Conservation (phyloP, 2,113 vertebrate species). For the Apistogramma diplotaenia region DNA sequence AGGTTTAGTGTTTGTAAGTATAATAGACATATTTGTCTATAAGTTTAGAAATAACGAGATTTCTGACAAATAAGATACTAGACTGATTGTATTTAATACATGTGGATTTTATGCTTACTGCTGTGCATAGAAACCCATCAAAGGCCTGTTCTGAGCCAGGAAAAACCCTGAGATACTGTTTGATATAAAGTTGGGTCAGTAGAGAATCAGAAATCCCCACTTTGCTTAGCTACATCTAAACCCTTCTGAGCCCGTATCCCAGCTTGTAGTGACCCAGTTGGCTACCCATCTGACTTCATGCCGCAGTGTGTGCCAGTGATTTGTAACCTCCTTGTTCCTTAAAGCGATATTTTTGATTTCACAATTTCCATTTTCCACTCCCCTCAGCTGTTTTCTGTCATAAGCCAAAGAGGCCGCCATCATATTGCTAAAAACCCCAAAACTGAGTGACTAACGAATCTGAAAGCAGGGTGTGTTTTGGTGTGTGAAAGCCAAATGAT, state of each 20-base stretch:
- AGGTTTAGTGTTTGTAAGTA: neutral
- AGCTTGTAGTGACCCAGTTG: conserved; percentile 59
- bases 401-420: neutral
- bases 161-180: neutral
- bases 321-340: conserved; percentile 17
- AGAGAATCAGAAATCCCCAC: neutral
- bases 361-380: conserved; percentile 34
- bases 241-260: conserved; percentile 5
- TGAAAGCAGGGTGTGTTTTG: conserved; percentile 47
- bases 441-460: conserved; percentile 4
- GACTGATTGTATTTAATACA: neutral
- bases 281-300: conserved; percentile 30
- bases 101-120: neutral
- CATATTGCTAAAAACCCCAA: neutral
- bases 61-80: neutral
- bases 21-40: neutral
- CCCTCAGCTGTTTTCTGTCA: conserved; percentile 45
- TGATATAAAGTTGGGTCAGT: neutral
- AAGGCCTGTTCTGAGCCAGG: neutral
- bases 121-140: neutral
- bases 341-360: conserved; percentile 59
- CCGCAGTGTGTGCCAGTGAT: conserved; percentile 30
- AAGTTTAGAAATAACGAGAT: neutral
- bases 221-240: conserved; percentile 4
- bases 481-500: conserved; percentile 48